These are phyloP conservation scores for Choreutis nemorana DNA, from an alignment of 2,888 invertebrate genomes.

Conservation along the genomic window DNA sequence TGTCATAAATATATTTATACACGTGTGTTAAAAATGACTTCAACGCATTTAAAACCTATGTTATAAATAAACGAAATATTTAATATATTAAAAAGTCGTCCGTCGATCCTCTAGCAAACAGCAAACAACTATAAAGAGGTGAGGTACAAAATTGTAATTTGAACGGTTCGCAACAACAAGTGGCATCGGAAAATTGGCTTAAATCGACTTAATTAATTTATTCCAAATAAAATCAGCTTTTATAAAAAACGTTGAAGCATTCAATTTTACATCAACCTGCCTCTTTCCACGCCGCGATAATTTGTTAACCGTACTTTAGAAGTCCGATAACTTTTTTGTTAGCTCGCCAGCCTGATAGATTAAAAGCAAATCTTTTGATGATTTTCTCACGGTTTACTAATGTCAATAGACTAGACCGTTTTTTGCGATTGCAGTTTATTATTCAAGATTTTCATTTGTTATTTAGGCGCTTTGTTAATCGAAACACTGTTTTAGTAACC, in stretches of 20 bases:
- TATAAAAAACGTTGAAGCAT: constrained; percentile 46
- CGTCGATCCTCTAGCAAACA: too few species aligned
- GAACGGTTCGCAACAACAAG: constrained; percentile 36
- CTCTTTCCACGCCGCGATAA: constrained; percentile 63
- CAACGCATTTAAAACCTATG: too few species aligned
- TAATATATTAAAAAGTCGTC: too few species aligned
- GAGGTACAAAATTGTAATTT: constrained; percentile 49
- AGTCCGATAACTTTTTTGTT: constrained; percentile 48
- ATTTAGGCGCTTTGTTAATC: too few species aligned
- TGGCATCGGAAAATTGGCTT: constrained; percentile 46
- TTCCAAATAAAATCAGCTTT: constrained; percentile 52
- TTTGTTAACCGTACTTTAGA: constrained; percentile 55
- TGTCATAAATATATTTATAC: too few species aligned
- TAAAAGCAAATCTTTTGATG: constrained; percentile 19
- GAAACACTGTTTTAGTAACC: too few species aligned
- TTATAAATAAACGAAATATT: too few species aligned
- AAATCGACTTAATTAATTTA: constrained; percentile 60
- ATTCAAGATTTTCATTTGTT: too few species aligned
- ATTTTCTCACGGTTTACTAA: constrained; percentile 57
- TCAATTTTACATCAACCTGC: constrained; percentile 58
- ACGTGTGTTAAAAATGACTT: too few species aligned
- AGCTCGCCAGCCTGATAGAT: constrained; percentile 20
- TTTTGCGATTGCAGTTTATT: too few species aligned
- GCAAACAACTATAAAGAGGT: constrained; percentile 21
- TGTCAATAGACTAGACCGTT: too few species aligned